Base-by-base conservation (phyloP, 1,140 invertebrate genomes). In the Musca vetustissima region DNA sequence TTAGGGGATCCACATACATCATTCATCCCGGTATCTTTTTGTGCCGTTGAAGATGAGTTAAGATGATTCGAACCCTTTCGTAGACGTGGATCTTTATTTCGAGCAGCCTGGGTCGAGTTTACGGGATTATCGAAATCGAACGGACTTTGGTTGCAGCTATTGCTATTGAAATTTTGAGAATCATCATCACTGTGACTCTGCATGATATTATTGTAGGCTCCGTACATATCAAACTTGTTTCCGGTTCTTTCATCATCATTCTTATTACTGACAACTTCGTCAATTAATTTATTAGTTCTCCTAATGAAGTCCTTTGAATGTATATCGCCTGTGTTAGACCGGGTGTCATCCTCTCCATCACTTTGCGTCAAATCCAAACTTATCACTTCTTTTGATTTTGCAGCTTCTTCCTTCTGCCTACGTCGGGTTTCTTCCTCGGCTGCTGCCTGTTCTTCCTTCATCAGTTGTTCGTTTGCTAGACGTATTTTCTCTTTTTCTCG, bases 401-500 rank as follows among this genome's bases (percentile, higher is more conserved):
- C 28, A 36, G 28, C 11, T 36, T 36, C 36, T 61, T 24, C 36
- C 64, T 43, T 74, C 71, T 15, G 8, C 19, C 32, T 43, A 25
- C 53, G 9, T 14, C 14, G 19, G 53, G 24, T 24, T 66, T 74
- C 67, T 24, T 36, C 70, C n/a, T 53, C 52, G 15, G 66, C 67
- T 2, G 49, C 19, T 1, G 64, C 67, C 49, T 72, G 50, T 67
- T 81, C 77, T 70, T 81, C 79, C 66, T 81, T 81, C n/a, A 74
- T 69, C 52, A 79, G 49, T 71, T 81, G 77, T 25, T 81, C 79
- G 25, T 76, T 83, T 65, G 76, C 86, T 74, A 70, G 80, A 72
- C 28, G 85, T 76, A 59, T 69, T 50, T 81, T 81, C 9, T 84
- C 79, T 66, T 86, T 87, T 3, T 84, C 83, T 24, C 85, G 77